phyloP scores from a whole-genome alignment of 2,888 invertebrate genomes.

The Bombylius major region DNA sequence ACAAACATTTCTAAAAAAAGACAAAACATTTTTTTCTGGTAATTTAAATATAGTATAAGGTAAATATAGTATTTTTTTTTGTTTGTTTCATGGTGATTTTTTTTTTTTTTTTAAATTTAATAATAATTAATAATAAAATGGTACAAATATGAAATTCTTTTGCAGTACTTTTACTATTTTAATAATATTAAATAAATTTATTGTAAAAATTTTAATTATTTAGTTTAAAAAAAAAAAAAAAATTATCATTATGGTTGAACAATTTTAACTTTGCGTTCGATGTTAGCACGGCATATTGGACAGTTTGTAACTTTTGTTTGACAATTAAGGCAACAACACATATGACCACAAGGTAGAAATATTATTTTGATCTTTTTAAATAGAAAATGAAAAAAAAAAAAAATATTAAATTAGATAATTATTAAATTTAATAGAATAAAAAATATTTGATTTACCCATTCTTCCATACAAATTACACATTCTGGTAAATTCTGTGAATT shows the following conservation, averaged over 20 bases:
- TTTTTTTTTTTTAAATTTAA: too few relatives aligned
- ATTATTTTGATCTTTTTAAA: conserved; percentile 55
- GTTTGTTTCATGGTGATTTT: too few relatives aligned
- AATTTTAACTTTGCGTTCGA: conserved; percentile 57
- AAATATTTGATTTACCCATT: conserved; percentile 40
- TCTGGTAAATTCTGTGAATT: conserved; percentile 37
- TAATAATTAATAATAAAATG: too few relatives aligned
- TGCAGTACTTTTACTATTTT: too few relatives aligned
- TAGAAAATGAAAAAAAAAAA: conserved; percentile 18
- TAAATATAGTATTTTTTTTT: too few relatives aligned
- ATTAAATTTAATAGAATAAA: not conserved
- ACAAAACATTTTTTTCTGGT: too few relatives aligned
- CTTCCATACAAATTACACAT: conserved; percentile 76
- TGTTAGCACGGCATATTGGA: conserved; percentile 64
- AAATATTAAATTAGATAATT: conserved; percentile 1
- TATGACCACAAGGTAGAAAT: conserved; percentile 78
- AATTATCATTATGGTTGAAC: conserved; percentile 27
- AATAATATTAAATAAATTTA: too few relatives aligned
- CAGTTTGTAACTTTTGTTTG: conserved; percentile 47
- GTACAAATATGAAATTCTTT: too few relatives aligned
- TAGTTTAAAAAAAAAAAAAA: too few relatives aligned
- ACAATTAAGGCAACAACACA: conserved; percentile 67
- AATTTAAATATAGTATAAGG: too few relatives aligned
- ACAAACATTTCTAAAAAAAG: too few relatives aligned
- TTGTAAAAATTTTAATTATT: too few relatives aligned